A percentile compares a stretch with the other conserved stretches of the same genome.
phyloP scores from a whole-genome alignment of 2,113 vertebrate species.

The Garra rufa region DNA sequence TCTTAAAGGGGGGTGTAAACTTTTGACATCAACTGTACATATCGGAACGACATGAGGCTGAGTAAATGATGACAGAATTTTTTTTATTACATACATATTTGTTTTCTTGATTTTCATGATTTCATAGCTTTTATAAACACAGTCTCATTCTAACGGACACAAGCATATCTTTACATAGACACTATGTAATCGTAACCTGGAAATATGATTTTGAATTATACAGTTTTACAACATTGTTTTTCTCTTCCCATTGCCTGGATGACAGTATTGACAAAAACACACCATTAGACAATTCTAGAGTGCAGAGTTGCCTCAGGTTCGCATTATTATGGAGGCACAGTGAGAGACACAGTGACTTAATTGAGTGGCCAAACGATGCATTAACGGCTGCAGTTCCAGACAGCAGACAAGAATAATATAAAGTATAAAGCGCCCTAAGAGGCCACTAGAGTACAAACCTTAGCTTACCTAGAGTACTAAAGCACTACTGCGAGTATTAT shows the following conservation, averaged over 20 bases:
- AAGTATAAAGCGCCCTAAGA: slow-evolving; percentile 1
- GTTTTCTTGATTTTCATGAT: neutral
- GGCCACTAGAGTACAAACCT: slow-evolving; percentile 23
- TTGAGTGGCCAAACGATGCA: neutral
- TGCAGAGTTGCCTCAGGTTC: slow-evolving; percentile 33
- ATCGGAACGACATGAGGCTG: neutral
- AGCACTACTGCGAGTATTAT: neutral
- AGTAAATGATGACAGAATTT: neutral
- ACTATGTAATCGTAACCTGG: neutral
- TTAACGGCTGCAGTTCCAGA: slow-evolving; percentile 1
- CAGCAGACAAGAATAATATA: neutral
- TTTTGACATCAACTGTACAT: no score
- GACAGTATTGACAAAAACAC: slow-evolving; percentile 8
- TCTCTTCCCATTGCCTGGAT: neutral
- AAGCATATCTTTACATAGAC: neutral
- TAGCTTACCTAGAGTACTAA: neutral
- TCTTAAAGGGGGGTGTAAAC: no score
- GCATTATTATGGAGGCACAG: slow-evolving; percentile 40
- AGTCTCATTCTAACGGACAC: neutral
- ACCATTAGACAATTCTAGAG: slow-evolving; percentile 26
- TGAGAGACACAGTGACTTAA: slow-evolving; percentile 33
- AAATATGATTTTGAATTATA: neutral
- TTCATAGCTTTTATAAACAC: neutral
- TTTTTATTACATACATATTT: neutral
- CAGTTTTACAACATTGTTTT: neutral